phyloP scores from a whole-genome alignment of 2,113 vertebrate species.

The Rhagologus leucostigma region DNA sequence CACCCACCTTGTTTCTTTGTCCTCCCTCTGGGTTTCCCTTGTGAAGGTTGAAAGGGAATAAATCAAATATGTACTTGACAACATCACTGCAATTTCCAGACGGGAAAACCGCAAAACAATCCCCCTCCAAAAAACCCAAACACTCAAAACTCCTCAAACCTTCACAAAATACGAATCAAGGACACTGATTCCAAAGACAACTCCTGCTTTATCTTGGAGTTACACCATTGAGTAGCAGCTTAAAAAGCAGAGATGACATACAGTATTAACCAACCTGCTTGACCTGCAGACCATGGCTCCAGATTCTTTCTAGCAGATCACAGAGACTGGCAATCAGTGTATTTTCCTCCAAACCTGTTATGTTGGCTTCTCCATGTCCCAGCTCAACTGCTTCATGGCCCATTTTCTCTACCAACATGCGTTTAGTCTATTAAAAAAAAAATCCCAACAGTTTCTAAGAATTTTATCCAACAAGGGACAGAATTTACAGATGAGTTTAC shows the following conservation, averaged over 20 bases:
- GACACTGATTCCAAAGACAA: not conserved
- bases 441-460: not conserved
- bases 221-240: not conserved
- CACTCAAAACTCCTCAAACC: not conserved
- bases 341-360: constrained; percentile 93
- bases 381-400: constrained; percentile 91
- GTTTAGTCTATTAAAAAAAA: constrained; percentile 81
- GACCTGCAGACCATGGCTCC: constrained; percentile 93
- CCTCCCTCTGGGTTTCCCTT: not conserved
- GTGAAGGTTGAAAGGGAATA: not conserved
- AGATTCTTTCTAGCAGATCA: constrained; percentile 94
- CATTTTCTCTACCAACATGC: constrained; percentile 98
- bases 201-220: not conserved
- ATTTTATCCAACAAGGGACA: not conserved
- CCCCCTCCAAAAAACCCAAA: not conserved
- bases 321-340: constrained; percentile 94
- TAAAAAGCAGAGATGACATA: not conserved
- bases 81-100: not conserved
- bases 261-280: constrained; percentile 83
- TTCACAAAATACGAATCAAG: not conserved
- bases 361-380: constrained; percentile 91
- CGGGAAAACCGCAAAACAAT: not conserved
- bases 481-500: not conserved
- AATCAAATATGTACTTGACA: not conserved
- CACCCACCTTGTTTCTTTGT: not conserved